A percentile compares a stretch with the other conserved stretches of the same genome.
These are phyloP conservation scores for Ormyrus labotus DNA, from an alignment of 2,888 invertebrate species.

Conservation along the genomic window DNA sequence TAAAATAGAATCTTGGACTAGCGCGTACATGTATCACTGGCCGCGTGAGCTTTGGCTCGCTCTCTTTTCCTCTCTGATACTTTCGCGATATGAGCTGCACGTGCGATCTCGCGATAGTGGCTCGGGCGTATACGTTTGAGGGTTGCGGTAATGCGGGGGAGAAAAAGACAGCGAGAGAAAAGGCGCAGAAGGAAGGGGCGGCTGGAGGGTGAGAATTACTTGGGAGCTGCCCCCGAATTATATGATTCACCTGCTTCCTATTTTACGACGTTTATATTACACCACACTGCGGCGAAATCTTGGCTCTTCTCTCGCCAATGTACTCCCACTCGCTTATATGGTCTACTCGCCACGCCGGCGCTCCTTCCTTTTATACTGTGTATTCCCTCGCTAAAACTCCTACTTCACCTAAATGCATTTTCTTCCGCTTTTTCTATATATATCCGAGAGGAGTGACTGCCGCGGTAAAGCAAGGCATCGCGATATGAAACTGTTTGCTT, in stretches of 20 bases:
- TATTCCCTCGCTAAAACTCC: constrained; percentile 49
- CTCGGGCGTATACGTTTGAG: constrained; percentile 30
- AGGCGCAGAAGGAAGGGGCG: constrained; percentile 11
- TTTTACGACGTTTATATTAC: constrained; percentile 76
- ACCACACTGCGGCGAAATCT: constrained; percentile 67
- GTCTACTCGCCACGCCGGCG: constrained; percentile 22
- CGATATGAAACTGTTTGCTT: constrained; percentile 31
- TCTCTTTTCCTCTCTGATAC: constrained; percentile 53
- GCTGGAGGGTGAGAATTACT: constrained; percentile 67
- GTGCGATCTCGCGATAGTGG: constrained; percentile 61
- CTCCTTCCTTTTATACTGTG: constrained; percentile 48
- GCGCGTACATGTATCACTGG: constrained; percentile 43
- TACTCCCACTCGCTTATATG: constrained; percentile 28
- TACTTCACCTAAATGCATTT: constrained; percentile 54
- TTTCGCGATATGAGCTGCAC: constrained; percentile 69
- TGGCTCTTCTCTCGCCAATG: constrained; percentile 61
- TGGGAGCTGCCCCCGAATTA: constrained; percentile 71
- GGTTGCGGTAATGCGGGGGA: constrained; percentile 57
- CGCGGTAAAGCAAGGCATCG: constrained; percentile 16
- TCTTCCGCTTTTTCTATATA: constrained; percentile 47
- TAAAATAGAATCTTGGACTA: constrained; percentile 51
- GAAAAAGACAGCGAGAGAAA: constrained; percentile 27
- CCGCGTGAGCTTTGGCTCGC: constrained; percentile 1
- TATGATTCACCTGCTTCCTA: constrained; percentile 76
- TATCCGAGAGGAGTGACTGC: not conserved